Conservation (phyloP, 1,140 invertebrate genomes). For the Telenomus remus region DNA sequence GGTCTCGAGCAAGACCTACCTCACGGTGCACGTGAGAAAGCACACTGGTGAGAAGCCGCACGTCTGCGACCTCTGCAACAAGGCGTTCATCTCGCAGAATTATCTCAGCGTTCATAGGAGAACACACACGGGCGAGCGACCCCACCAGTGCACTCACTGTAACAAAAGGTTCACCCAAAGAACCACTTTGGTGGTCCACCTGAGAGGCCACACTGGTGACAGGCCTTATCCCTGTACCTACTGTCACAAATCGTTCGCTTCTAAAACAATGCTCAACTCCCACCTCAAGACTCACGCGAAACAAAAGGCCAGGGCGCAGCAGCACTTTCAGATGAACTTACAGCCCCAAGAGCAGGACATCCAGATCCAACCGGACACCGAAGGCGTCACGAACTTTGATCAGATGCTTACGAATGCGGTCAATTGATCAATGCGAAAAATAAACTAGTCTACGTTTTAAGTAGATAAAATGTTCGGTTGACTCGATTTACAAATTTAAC, state of each 20-base stretch:
- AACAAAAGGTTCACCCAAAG: slow-evolving; percentile 85
- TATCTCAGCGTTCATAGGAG: slow-evolving; percentile 83
- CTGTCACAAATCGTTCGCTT: slow-evolving; percentile 76
- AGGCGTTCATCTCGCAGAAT: slow-evolving; percentile 82
- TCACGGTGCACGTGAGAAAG: slow-evolving; percentile 88
- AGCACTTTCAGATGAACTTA: slow-evolving; percentile 12
- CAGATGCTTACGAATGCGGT: too few species aligned
- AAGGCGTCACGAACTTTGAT: too few species aligned
- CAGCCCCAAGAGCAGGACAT: too few species aligned
- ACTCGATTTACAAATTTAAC: too few species aligned
- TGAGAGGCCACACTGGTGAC: slow-evolving; percentile 78
- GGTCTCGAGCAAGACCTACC: slow-evolving; percentile 83
- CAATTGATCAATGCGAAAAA: too few species aligned
- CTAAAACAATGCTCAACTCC: slow-evolving; percentile 74
- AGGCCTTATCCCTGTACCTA: slow-evolving; percentile 79
- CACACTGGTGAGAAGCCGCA: slow-evolving; percentile 79
- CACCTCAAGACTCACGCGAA: slow-evolving; percentile 73
- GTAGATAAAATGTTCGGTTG: too few species aligned
- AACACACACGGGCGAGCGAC: slow-evolving; percentile 82
- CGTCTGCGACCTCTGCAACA: slow-evolving; percentile 77
- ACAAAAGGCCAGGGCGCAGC: slow-evolving; percentile 67
- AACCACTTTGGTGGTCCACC: slow-evolving; percentile 75
- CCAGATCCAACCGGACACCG: too few species aligned
- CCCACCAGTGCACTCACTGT: slow-evolving; percentile 81
- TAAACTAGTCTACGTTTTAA: too few species aligned